Percentiles rank a stretch among this genome's conserved stretches.
These are phyloP conservation scores for Ambastaia sidthimunki DNA, from an alignment of 2,797 vertebrate genomes.

Conservation along the genomic window DNA sequence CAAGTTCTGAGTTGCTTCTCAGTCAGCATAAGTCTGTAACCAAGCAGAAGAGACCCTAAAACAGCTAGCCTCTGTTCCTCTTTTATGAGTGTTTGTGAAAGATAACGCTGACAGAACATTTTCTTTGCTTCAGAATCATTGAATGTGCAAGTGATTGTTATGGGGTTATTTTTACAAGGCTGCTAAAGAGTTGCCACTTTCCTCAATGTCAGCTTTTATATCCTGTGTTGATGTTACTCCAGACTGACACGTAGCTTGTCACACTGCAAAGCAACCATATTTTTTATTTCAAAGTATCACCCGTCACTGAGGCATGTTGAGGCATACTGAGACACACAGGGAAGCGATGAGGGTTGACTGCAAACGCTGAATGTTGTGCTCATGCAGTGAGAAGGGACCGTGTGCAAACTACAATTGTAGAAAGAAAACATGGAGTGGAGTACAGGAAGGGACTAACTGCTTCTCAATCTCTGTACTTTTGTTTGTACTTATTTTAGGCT, in stretches of 20 bases:
- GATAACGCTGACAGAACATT: slow-evolving; percentile 8
- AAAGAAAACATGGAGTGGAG: background rate
- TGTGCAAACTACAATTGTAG: slow-evolving; percentile 4
- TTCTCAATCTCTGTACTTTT: background rate
- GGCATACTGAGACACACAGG: slow-evolving; percentile 23
- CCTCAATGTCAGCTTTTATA: slow-evolving; percentile 36
- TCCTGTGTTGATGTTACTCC: slow-evolving; percentile 23
- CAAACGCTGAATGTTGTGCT: slow-evolving; percentile 1
- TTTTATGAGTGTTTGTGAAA: slow-evolving; percentile 21
- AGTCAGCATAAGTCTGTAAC: background rate
- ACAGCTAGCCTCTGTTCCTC: background rate
- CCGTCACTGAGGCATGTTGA: slow-evolving; percentile 21
- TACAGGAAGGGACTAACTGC: slow-evolving; percentile 32
- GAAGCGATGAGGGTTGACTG: slow-evolving; percentile 1
- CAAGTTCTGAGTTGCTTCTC: background rate
- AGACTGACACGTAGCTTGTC: slow-evolving; percentile 20
- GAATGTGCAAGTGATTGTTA: slow-evolving; percentile 22
- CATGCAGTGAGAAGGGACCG: background rate
- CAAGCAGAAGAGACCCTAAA: background rate
- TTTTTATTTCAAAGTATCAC: slow-evolving; percentile 35
- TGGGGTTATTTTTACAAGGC: slow-evolving; percentile 33
- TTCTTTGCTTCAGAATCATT: slow-evolving; percentile 30
- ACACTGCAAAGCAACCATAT: slow-evolving; percentile 24
- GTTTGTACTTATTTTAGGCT: background rate
- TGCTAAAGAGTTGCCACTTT: slow-evolving; percentile 39